phyloP scores from a whole-genome alignment of 2,113 vertebrate species.

The Oryzias javanicus region DNA sequence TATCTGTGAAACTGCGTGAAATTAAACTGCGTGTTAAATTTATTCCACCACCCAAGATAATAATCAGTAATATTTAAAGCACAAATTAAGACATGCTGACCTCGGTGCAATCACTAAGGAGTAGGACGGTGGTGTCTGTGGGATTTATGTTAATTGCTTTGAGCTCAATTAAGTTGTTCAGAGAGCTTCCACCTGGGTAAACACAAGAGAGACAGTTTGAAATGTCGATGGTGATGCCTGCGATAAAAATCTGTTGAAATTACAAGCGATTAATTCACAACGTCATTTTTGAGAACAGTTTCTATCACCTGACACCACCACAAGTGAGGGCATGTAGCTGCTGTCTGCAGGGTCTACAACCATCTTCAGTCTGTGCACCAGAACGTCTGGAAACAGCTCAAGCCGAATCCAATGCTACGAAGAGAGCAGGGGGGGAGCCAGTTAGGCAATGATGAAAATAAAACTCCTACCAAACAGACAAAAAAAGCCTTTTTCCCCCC shows the following conservation, averaged over 20 bases:
- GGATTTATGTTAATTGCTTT: constrained; percentile 97
- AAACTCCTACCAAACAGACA: constrained; percentile 2
- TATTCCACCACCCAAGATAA: background rate
- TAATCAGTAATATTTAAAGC: background rate
- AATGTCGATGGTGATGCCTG: background rate
- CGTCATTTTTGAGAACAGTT: background rate
- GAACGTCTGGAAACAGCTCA: constrained; percentile 94
- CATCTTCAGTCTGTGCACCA: constrained; percentile 95
- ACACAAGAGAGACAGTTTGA: background rate
- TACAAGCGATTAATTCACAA: too few species aligned
- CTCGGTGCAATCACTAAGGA: constrained; percentile 93
- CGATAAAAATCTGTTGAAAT: background rate
- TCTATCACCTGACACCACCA: constrained; percentile 92
- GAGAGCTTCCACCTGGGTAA: constrained; percentile 88
- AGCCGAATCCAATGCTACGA: constrained; percentile 96
- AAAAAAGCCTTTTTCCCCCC: constrained; percentile 29
- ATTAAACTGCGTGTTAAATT: background rate
- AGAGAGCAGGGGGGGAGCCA: background rate
- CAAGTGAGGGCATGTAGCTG: constrained; percentile 98
- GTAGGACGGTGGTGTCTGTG: constrained; percentile 89
- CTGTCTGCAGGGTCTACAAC: constrained; percentile 95
- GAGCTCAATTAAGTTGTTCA: constrained; percentile 95
- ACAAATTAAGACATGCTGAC: constrained; percentile 59
- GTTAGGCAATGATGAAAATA: background rate
- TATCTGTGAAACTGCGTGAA: constrained; percentile 90